phyloP scores from a whole-genome alignment of 2,797 vertebrate species.

The Furcifer pardalis region DNA sequence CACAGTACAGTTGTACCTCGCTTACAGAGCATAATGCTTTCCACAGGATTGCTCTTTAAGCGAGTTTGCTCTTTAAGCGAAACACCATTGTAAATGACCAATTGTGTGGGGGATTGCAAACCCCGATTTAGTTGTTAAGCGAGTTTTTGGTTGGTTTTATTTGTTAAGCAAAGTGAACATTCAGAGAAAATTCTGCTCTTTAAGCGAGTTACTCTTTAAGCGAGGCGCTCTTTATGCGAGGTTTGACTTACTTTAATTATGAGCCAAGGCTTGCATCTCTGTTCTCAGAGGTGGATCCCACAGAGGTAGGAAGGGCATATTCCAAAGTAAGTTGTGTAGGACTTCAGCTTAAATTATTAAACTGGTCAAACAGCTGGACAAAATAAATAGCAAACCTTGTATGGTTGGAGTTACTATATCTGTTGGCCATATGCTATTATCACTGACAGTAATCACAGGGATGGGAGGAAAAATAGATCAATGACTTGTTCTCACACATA shows the following conservation, averaged over 20 bases:
- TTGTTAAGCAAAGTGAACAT: no score
- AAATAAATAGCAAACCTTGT: background rate
- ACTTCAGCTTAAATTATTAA: background rate
- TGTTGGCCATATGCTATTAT: background rate
- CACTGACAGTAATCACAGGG: background rate
- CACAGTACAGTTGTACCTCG: no score
- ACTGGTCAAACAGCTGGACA: background rate
- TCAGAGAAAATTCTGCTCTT: no score
- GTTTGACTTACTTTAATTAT: background rate
- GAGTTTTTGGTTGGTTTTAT: no score
- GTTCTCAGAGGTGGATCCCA: background rate
- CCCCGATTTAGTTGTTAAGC: no score
- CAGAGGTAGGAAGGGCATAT: background rate
- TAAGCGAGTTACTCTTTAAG: no score
- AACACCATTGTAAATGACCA: no score
- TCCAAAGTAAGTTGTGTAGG: background rate
- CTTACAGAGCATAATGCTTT: no score
- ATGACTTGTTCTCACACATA: background rate
- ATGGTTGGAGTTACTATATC: background rate
- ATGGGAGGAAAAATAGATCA: background rate
- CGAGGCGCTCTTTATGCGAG: no score
- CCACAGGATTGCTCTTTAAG: no score
- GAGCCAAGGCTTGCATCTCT: background rate
- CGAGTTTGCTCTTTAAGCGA: no score
- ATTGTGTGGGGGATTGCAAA: no score